A percentile compares a stretch with the other conserved stretches of the same genome.
These are phyloP conservation scores for Dinocampus coccinellae DNA, from an alignment of 2,888 invertebrate species.

Conservation along the genomic window DNA sequence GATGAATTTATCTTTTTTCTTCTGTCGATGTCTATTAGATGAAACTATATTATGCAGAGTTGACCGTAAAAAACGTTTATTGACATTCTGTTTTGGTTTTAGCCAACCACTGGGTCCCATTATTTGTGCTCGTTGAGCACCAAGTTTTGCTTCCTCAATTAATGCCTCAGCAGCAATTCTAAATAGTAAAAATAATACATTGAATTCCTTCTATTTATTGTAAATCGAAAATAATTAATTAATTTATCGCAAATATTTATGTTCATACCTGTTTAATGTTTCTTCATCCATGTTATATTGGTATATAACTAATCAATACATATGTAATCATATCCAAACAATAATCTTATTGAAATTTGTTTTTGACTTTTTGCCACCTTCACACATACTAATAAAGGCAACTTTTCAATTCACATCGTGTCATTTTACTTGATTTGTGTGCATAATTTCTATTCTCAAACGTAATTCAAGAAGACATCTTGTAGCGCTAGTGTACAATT, in stretches of 20 bases:
- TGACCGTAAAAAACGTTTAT: slow-evolving; percentile 65
- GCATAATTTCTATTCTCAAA: no score
- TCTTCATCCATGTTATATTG: slow-evolving; percentile 57
- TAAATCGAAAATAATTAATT: no score
- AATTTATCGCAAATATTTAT: neutral
- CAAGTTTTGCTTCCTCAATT: slow-evolving; percentile 63
- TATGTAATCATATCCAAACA: neutral
- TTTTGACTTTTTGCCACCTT: no score
- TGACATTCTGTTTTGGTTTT: slow-evolving; percentile 64
- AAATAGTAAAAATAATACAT: slow-evolving; percentile 12
- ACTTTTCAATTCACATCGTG: no score
- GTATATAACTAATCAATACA: neutral
- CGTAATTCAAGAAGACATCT: no score
- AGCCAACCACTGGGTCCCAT: slow-evolving; percentile 67
- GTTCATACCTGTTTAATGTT: slow-evolving; percentile 57
- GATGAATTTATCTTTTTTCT: slow-evolving; percentile 1
- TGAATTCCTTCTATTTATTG: no score
- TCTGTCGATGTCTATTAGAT: slow-evolving; percentile 54
- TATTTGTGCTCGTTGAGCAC: slow-evolving; percentile 63
- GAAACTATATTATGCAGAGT: slow-evolving; percentile 63
- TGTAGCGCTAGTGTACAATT: no score
- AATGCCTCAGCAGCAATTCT: slow-evolving; percentile 66
- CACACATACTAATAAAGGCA: no score
- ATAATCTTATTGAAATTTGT: neutral
- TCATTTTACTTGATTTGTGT: no score